Conservation (phyloP, 1,140 invertebrate species). For the Cotesia vestalis region DNA sequence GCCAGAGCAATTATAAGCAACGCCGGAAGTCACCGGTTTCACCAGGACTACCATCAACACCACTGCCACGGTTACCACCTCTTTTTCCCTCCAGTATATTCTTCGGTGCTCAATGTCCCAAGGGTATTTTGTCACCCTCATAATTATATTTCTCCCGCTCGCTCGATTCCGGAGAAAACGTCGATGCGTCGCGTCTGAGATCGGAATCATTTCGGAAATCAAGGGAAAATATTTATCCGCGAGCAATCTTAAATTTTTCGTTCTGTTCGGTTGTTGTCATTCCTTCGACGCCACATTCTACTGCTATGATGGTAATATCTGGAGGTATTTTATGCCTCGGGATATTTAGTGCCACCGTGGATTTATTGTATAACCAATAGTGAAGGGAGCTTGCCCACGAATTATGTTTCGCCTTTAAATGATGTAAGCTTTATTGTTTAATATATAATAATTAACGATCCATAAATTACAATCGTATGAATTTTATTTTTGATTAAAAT, state of each 20-base stretch:
- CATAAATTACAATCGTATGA: too few species aligned
- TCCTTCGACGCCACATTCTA: not conserved
- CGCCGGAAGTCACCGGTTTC: conserved; percentile 54
- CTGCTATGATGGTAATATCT: not conserved
- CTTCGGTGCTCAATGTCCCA: conserved; percentile 40
- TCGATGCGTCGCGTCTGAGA: conserved; percentile 27
- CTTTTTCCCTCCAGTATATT: conserved; percentile 36
- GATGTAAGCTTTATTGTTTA: too few species aligned
- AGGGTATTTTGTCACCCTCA: conserved; percentile 57
- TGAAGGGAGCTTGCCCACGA: too few species aligned
- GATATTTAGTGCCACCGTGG: not conserved
- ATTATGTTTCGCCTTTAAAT: too few species aligned
- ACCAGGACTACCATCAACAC: conserved; percentile 18
- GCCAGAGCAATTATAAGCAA: conserved; percentile 58
- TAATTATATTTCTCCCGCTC: conserved; percentile 57
- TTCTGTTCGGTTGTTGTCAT: not conserved
- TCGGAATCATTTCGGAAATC: conserved; percentile 25
- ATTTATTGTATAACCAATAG: too few species aligned
- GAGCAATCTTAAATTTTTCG: not conserved
- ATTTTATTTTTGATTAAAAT: too few species aligned
- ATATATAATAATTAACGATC: too few species aligned
- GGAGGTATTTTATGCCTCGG: not conserved
- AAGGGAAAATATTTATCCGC: conserved; percentile 18
- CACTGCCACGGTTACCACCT: not conserved
- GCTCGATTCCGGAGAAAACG: conserved; percentile 12